A percentile compares a stretch with the other conserved stretches of the same genome.
Evolutionary conservation across 2,113 vertebrate species (phyloP).

Genomic region (Corvus cornix): DNA sequence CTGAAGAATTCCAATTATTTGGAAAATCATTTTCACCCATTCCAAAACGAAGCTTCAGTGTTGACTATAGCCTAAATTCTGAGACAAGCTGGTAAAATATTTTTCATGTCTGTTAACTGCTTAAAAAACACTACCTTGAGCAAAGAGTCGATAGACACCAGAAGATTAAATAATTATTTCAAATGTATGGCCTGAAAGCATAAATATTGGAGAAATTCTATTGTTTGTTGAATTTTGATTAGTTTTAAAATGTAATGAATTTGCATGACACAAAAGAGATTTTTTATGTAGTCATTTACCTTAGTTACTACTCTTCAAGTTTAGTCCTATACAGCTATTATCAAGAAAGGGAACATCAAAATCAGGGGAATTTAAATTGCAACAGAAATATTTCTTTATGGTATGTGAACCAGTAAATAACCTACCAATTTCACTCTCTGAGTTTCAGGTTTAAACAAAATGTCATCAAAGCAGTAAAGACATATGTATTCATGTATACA

Average conservation of each 20-base stretch:
- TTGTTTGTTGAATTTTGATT: neutral
- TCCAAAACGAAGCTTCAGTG: neutral
- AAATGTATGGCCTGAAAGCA: neutral
- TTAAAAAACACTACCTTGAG: neutral
- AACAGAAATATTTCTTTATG: neutral
- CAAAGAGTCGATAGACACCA: neutral
- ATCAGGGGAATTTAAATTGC: neutral
- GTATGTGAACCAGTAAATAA: neutral
- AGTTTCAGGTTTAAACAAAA: neutral
- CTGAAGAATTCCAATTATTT: neutral
- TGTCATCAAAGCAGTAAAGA: neutral
- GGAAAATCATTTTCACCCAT: neutral
- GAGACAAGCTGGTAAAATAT: neutral
- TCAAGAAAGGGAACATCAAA: neutral
- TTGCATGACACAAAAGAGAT: neutral
- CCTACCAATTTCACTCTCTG: neutral
- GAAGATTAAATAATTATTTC: neutral
- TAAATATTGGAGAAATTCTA: neutral
- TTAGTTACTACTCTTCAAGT: neutral
- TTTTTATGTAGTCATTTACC: neutral
- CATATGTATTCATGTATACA: neutral
- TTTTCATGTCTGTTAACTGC: neutral
- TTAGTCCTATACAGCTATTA: neutral
- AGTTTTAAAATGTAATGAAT: neutral
- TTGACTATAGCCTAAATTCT: neutral